A percentile compares a stretch with the other conserved stretches of the same genome.
These are phyloP conservation scores for Ectropis grisescens DNA, from an alignment of 1,140 invertebrate genomes.

Conservation along the genomic window DNA sequence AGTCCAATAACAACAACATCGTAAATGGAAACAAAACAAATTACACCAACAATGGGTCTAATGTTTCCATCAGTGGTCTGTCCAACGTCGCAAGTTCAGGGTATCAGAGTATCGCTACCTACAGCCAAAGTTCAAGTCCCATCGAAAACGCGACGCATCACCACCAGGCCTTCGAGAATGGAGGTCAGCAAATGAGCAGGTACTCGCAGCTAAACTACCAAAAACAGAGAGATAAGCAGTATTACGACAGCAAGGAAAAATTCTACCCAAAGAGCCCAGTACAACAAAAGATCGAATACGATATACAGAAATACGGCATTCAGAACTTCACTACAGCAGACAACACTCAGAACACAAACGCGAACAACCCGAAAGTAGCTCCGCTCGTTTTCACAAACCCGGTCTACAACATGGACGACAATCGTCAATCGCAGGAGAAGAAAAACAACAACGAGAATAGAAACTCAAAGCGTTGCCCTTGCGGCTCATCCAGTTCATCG, in stretches of 20 bases:
- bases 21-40: conserved; percentile 59
- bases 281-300: conserved; percentile 67
- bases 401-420: conserved; percentile 81
- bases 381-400: conserved; percentile 91
- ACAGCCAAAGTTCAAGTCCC: conserved; percentile 91
- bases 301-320: conserved; percentile 67
- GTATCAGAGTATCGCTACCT: conserved; percentile 91
- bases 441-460: conserved; percentile 53
- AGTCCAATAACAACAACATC: conserved; percentile 50
- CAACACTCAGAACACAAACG: conserved; percentile 63
- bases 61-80: conserved; percentile 83
- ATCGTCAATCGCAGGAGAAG: conserved; percentile 49
- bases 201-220: conserved; percentile 63
- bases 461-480: conserved; percentile 61
- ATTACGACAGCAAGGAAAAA: conserved; percentile 61
- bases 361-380: conserved; percentile 62
- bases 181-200: conserved; percentile 56
- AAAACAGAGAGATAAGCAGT: conserved; percentile 62
- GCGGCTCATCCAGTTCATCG: conserved; percentile 70
- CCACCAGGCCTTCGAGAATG: conserved; percentile 54
- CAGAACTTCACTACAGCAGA: conserved; percentile 69
- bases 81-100: conserved; percentile 89
- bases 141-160: conserved; percentile 76
- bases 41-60: conserved; percentile 76
- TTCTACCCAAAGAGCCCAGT: conserved; percentile 67